phyloP scores from a whole-genome alignment of 2,113 vertebrate species.

The Enhydra lutris region DNA sequence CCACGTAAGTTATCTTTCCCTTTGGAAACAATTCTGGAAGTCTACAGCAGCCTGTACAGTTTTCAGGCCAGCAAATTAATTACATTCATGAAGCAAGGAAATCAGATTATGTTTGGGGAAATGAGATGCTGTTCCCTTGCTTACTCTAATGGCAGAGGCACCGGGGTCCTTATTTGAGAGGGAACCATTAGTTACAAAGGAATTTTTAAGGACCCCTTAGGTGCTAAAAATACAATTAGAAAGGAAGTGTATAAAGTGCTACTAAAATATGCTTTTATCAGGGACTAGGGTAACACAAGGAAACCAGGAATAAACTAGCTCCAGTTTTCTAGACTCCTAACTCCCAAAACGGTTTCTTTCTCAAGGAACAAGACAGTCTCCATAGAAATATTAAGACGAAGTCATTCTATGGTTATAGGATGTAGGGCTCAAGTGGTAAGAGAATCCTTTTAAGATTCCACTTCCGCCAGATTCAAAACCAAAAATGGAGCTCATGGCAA shows the following conservation, averaged over 20 bases:
- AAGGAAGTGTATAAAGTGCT: conserved; percentile 54
- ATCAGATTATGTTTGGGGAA: conserved; percentile 21
- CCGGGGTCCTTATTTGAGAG: conserved; percentile 49
- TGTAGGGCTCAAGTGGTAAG: neutral
- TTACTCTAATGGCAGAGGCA: conserved; percentile 24
- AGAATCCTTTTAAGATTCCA: neutral
- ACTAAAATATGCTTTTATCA: neutral
- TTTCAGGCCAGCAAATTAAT: conserved; percentile 53
- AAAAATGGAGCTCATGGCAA: neutral
- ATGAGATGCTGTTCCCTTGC: conserved; percentile 20
- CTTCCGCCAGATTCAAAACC: neutral
- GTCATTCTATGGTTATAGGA: neutral
- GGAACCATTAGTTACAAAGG: conserved; percentile 63
- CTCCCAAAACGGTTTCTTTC: conserved; percentile 46
- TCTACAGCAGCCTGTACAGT: neutral
- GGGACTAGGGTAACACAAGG: neutral
- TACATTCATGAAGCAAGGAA: conserved; percentile 26
- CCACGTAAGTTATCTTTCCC: neutral
- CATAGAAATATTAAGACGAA: neutral
- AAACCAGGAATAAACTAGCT: conserved; percentile 51
- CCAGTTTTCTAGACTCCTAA: neutral
- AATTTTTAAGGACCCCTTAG: neutral
- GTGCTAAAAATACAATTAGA: conserved; percentile 60
- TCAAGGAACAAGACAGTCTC: neutral
- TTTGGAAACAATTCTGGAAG: neutral